Evolutionary conservation across 92 coral and sea anemone species (phyloP), one percentile per base, ranked within the genome.

Genomic region (Parazoanthus swiftii): DNA sequence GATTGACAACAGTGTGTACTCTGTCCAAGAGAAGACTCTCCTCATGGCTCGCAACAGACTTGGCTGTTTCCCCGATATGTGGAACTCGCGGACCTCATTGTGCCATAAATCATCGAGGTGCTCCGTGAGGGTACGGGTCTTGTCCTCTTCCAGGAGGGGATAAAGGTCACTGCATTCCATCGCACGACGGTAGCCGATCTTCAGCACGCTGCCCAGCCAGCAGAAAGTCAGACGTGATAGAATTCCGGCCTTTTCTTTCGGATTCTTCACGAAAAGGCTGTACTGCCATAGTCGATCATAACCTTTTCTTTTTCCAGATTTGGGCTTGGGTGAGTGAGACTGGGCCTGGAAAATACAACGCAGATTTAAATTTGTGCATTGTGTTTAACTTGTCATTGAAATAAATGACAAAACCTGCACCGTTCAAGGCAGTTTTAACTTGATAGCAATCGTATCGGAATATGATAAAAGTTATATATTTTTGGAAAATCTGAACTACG

Each of bases 241-340:
- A 13, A 95, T 90, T 18, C 98, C 95, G 0, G 98, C 98, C n/a
- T 95, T 89, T 85, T 95, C 98, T 76, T 95, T 95, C 21, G 98
- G 98, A 90, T 95, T 95, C 76, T 91, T 93, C 91, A 95, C 92
- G 77, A 95, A 95, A 63, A 95, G 91, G 3, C 95, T 93, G 89
- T 95, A 95, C 88, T 93, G 94, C 98, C 98, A 95, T 79, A 92
- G 56, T 80, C 92, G 92, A 2, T 95, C 98, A 58, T 84, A 84
- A 29, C 87, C 87, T 73, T 84, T 84, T 33, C 87, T 71, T 65
- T 84, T 76, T 84, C 77, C 51, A 42, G 87, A 84, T 63, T 84
- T 84, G 11, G 42, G 63, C n/a, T 71, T 84, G 7, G 43, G 44
- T 25, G 56, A 46, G 39, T 59, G 82, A 6, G 81, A 78, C 65